Evolutionary conservation across 2,113 vertebrate species (phyloP).

Genomic region (Daboia siamensis): DNA sequence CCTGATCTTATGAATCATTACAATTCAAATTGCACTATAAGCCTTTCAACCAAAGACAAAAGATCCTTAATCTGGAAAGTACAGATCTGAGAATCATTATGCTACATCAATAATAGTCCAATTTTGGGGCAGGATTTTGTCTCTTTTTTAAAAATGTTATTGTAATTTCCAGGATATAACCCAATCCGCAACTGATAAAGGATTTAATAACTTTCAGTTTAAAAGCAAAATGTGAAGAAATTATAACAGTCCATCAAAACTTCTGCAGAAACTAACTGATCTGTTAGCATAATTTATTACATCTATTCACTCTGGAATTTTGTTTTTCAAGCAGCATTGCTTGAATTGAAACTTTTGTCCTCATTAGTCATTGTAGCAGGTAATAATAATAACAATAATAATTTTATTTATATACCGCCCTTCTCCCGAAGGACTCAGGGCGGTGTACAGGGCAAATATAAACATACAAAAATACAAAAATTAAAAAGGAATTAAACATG

Average conservation of each 20-base stretch:
- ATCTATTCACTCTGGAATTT: neutral
- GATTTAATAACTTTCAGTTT: neutral
- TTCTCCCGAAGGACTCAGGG: no score
- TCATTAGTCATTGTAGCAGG: neutral
- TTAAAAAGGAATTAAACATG: no score
- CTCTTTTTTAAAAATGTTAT: neutral
- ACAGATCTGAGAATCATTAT: neutral
- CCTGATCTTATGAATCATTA: neutral
- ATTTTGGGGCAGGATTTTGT: neutral
- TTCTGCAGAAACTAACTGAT: neutral
- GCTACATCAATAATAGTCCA: neutral
- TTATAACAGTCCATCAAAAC: neutral
- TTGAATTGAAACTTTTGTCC: neutral
- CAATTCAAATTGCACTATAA: neutral
- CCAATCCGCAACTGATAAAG: neutral
- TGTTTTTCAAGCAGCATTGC: neutral
- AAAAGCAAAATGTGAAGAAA: neutral
- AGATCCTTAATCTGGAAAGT: neutral
- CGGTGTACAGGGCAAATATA: no score
- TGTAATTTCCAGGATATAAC: neutral
- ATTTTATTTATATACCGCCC: no score
- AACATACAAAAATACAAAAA: no score
- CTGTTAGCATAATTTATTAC: neutral
- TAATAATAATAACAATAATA: no score
- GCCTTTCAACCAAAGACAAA: neutral